phyloP scores from a whole-genome alignment of 2,888 invertebrate species.

The Euplexia lucipara region DNA sequence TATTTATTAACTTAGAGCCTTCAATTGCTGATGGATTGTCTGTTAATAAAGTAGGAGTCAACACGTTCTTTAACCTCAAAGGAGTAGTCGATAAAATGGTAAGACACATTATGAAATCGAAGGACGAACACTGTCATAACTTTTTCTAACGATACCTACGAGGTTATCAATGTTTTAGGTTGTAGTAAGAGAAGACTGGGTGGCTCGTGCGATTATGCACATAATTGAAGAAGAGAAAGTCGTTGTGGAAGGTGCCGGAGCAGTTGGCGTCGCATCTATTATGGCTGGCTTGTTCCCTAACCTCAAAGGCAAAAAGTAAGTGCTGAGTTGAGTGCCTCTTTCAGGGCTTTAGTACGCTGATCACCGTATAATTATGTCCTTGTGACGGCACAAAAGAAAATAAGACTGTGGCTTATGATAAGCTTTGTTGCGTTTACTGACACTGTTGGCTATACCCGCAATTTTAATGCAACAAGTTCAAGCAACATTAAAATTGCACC shows the following conservation, averaged over 20 bases:
- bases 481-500: not conserved
- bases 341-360: not conserved
- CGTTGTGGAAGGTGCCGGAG: slow-evolving; percentile 97
- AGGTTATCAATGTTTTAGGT: slow-evolving; percentile 84
- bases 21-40: slow-evolving; percentile 96
- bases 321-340: slow-evolving; percentile 12
- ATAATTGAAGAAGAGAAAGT: slow-evolving; percentile 96
- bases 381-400: not conserved
- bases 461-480: not conserved
- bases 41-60: slow-evolving; percentile 82
- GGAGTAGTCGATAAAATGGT: slow-evolving; percentile 87
- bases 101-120: slow-evolving; percentile 6
- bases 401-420: not conserved
- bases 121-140: not conserved
- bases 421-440: not conserved
- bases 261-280: slow-evolving; percentile 95
- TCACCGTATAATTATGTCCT: not conserved
- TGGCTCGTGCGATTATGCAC: slow-evolving; percentile 95
- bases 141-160: not conserved
- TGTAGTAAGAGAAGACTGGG: slow-evolving; percentile 96
- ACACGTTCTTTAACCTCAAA: slow-evolving; percentile 82
- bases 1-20: slow-evolving; percentile 91
- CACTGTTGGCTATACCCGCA: not conserved
- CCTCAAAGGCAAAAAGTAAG: slow-evolving; percentile 95
- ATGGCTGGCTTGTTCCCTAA: slow-evolving; percentile 95